Conservation (phyloP, 2,888 invertebrate genomes). For the Plemyria rubiginata region DNA sequence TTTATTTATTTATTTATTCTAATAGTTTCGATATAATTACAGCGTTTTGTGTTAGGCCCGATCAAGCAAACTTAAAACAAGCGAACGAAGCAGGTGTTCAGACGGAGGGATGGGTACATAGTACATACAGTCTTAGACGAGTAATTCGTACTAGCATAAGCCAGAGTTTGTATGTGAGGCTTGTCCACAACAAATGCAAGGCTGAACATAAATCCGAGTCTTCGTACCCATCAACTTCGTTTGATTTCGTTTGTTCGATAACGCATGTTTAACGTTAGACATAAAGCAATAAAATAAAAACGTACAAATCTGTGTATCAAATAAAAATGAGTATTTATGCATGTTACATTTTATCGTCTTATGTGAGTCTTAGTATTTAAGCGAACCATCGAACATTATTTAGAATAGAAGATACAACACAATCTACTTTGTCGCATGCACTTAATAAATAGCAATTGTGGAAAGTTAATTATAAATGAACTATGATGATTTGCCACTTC, state of each 20-base stretch:
- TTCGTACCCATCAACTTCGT: not conserved
- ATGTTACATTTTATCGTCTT: not conserved
- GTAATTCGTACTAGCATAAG: too few species aligned
- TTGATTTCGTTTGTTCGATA: not conserved
- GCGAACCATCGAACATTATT: not conserved
- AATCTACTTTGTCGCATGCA: not conserved
- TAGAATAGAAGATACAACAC: not conserved
- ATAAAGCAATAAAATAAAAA: not conserved
- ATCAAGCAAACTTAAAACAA: not conserved
- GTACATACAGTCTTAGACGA: too few species aligned
- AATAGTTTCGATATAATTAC: not conserved
- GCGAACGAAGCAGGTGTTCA: not conserved
- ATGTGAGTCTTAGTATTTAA: not conserved
- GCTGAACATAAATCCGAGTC: not conserved
- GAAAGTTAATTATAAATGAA: too few species aligned
- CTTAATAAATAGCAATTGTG: not conserved
- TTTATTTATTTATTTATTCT: too few species aligned
- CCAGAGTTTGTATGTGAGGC: too few species aligned
- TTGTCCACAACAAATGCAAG: too few species aligned
- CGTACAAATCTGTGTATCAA: slow-evolving; percentile 17
- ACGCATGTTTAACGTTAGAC: not conserved
- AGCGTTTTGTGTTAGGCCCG: not conserved
- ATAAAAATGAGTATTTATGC: slow-evolving; percentile 9
- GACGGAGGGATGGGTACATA: too few species aligned
- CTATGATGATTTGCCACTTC: too few species aligned